Evolutionary conservation across 2,797 vertebrate species (phyloP).

Genomic region (Pseudotriccus pelzelni): DNA sequence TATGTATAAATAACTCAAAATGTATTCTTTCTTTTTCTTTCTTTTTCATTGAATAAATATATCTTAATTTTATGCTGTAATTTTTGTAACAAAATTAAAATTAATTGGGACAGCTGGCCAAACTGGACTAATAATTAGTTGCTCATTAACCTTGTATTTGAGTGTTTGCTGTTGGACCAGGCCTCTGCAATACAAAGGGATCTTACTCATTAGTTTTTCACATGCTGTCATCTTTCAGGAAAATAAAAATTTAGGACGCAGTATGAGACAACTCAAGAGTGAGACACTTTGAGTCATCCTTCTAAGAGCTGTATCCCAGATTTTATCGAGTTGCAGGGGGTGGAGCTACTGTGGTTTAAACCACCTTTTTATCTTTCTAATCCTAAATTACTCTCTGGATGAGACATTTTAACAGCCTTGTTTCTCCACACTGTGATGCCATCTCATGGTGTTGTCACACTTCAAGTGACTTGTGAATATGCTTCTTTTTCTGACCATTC

Average conservation of each 20-base stretch:
- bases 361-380: background rate
- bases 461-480: background rate
- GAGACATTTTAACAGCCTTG: background rate
- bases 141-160: background rate
- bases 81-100: background rate
- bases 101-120: background rate
- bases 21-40: background rate
- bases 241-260: background rate
- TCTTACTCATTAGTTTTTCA: background rate
- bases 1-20: background rate
- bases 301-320: constrained; percentile 3
- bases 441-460: background rate
- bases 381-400: background rate
- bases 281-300: constrained; percentile 38
- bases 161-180: background rate
- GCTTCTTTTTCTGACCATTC: background rate
- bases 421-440: background rate
- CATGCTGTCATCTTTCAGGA: background rate
- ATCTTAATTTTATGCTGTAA: background rate
- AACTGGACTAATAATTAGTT: background rate
- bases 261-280: background rate
- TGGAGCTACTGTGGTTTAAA: background rate
- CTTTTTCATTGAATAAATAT: background rate
- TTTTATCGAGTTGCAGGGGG: constrained; percentile 36
- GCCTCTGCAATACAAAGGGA: background rate